phyloP scores from a whole-genome alignment of 2,888 invertebrate genomes.

The Automeris io region DNA sequence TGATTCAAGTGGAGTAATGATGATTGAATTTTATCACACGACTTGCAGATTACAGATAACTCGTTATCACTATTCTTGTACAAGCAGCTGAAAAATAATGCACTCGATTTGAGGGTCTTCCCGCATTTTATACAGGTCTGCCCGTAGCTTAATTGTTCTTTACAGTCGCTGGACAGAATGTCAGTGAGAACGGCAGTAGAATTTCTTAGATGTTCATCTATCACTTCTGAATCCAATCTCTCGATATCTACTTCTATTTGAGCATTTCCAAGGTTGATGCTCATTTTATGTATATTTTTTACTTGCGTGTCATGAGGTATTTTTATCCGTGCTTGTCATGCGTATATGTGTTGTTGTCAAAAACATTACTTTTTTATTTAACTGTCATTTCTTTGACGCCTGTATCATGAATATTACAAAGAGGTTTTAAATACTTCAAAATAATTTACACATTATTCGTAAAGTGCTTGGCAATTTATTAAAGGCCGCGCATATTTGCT shows the following conservation, averaged over 20 bases:
- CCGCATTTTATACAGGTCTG: neutral
- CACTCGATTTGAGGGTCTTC: neutral
- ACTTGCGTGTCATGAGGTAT: too few relatives aligned
- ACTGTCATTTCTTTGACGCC: too few relatives aligned
- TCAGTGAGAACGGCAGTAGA: conserved; percentile 41
- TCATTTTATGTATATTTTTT: too few relatives aligned
- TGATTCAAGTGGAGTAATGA: neutral
- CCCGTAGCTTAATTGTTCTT: neutral
- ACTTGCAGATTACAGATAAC: neutral
- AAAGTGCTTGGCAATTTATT: too few relatives aligned
- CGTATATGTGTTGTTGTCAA: too few relatives aligned
- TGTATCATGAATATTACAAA: too few relatives aligned
- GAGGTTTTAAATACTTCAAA: too few relatives aligned
- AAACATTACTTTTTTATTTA: too few relatives aligned
- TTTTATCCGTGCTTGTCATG: too few relatives aligned
- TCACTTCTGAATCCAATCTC: conserved; percentile 30
- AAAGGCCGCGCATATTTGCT: too few relatives aligned
- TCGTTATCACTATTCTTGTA: neutral
- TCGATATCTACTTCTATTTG: conserved; percentile 33
- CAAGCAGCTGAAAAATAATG: neutral
- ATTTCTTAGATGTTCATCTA: conserved; percentile 38
- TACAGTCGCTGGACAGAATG: conserved; percentile 20
- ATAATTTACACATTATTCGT: too few relatives aligned
- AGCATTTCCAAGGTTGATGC: conserved; percentile 11
- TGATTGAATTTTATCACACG: neutral